Evolutionary conservation across 2,888 invertebrate genomes (phyloP), one percentile per base, ranked within the genome.

Genomic region (Yponomeuta malinellus): DNA sequence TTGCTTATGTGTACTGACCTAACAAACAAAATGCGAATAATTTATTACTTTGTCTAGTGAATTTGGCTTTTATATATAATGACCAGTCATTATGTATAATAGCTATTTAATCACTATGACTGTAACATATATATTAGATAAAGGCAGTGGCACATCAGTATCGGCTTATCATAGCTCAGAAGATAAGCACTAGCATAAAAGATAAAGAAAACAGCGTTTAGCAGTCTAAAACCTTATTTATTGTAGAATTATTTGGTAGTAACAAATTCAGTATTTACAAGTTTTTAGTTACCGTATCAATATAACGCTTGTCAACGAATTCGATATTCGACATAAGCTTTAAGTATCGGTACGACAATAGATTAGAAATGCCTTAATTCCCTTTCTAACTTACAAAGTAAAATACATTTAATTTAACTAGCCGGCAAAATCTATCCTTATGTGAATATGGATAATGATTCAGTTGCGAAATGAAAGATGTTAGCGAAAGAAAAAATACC

Each of bases 261-360:
- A 81, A 86, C 80, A 84, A 79, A 85, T 84, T 82, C 80, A 83
- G 83, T 90, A 89, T 89, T 88, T 90, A 90, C 89, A 89, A 85
- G 12, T 52, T 59, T 59, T 15, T 12, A 59, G 83, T 83, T 84
- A 84, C 83, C 82, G 81, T 80, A 52, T 52, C 1, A 67, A 43
- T 67, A 52, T 23, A 68, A 48, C 66, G 2, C 37, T 29, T 29
- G 52, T 59, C 52, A 59, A 59, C 52, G 15, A 59, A 59, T 59
- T 59, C 23, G 23, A 23, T 23, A 23, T 23, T 23, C 23, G 23
- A 59, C 52, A 59, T 59, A 59, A 59, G 52, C 5, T 59, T 4
- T 59, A 59, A 12, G 52, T 59, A 59, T 59, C 15, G 12, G 52
- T 59, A 59, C 52, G 52, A 59, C 52, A 59, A 15, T 59, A 59